phyloP scores from a whole-genome alignment of 2,888 invertebrate genomes.

The Morinoia aosen region DNA sequence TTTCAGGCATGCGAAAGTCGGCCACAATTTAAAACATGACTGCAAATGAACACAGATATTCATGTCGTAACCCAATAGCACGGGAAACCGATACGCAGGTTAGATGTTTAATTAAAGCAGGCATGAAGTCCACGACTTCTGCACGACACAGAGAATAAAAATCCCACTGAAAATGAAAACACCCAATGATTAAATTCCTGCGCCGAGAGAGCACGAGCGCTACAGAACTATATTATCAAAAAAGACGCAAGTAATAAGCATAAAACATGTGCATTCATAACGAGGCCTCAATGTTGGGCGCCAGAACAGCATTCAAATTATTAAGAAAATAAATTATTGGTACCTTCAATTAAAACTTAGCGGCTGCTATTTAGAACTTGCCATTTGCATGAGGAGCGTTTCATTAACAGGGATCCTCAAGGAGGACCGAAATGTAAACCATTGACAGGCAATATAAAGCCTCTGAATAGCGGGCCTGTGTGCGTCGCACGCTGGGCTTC shows the following conservation, averaged over 20 bases:
- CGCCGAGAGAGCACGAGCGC: background rate
- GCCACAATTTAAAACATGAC: background rate
- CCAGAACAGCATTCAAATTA: background rate
- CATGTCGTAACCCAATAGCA: background rate
- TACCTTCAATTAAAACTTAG: conserved; percentile 1
- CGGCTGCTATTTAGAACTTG: conserved; percentile 6
- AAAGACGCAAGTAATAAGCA: background rate
- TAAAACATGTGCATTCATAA: background rate
- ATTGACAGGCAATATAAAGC: conserved; percentile 1
- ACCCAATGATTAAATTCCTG: background rate
- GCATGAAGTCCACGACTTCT: background rate
- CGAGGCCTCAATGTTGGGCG: background rate
- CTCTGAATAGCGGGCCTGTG: background rate
- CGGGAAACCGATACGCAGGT: background rate
- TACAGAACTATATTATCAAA: background rate
- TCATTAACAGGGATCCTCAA: conserved; percentile 1
- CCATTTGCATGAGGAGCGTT: conserved; percentile 29
- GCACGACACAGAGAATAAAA: background rate
- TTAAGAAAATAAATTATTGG: background rate
- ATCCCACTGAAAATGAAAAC: background rate
- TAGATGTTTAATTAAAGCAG: background rate
- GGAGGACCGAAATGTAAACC: background rate
- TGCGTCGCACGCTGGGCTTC: background rate
- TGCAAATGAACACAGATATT: background rate
- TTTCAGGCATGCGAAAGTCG: too few relatives aligned